Conservation (phyloP, 2,888 invertebrate genomes). For the Drosophila bunnanda region DNA sequence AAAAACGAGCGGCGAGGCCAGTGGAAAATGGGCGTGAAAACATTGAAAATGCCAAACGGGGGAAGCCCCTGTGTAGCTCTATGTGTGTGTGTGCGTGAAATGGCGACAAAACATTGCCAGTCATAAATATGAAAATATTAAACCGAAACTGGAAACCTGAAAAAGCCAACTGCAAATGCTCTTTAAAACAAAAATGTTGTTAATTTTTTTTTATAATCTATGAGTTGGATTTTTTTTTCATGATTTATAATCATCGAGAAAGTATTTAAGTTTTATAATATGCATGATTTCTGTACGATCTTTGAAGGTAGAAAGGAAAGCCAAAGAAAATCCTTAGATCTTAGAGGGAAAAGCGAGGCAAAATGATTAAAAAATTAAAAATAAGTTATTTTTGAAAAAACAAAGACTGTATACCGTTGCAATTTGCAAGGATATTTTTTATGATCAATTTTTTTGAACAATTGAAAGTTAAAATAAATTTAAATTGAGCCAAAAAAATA, state of each 20-base stretch:
- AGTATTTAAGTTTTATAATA: not conserved
- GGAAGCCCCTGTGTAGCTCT: not conserved
- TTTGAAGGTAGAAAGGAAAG: not conserved
- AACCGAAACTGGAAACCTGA: not conserved
- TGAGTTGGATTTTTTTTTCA: too few species aligned
- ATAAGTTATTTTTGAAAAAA: not conserved
- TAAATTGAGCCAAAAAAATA: not conserved
- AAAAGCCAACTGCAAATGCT: slow-evolving; percentile 15
- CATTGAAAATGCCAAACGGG: slow-evolving; percentile 6
- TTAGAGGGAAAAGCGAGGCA: not conserved
- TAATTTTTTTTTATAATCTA: not conserved
- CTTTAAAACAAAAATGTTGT: not conserved
- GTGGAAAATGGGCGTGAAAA: slow-evolving; percentile 22
- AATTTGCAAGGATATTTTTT: not conserved
- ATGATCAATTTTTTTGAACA: not conserved
- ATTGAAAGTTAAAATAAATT: not conserved
- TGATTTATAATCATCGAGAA: not conserved
- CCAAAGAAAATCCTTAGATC: not conserved
- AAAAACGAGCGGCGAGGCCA: slow-evolving; percentile 24
- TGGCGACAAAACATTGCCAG: slow-evolving; percentile 42
- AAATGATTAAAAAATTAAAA: not conserved
- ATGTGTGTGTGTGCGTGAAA: slow-evolving; percentile 13
- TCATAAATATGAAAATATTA: slow-evolving; percentile 40
- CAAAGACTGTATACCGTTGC: not conserved
- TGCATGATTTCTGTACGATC: not conserved